phyloP scores from a whole-genome alignment of 2,888 invertebrate genomes.

The Synergus gifuensis region DNA sequence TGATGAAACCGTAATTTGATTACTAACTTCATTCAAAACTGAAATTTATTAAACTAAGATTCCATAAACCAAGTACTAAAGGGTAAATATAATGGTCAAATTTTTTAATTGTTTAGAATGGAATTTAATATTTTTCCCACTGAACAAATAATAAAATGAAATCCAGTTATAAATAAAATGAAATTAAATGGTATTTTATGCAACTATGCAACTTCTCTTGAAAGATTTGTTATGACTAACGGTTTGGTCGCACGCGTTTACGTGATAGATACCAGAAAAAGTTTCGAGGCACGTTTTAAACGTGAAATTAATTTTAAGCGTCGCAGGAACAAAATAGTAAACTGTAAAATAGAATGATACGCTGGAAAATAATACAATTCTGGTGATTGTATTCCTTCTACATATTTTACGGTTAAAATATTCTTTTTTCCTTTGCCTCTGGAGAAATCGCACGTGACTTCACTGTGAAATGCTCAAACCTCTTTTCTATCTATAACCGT shows the following conservation, averaged over 20 bases:
- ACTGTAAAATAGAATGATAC: constrained; percentile 27
- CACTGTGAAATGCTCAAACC: constrained; percentile 11
- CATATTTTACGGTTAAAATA: constrained; percentile 9
- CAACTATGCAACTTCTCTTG: background rate
- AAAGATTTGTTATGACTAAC: constrained; percentile 26
- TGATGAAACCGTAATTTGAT: background rate
- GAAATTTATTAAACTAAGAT: background rate
- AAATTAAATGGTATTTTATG: constrained; percentile 29
- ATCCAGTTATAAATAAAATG: background rate
- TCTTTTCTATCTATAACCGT: constrained; percentile 28
- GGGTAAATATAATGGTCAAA: background rate
- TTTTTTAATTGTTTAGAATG: too few species aligned
- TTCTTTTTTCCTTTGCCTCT: constrained; percentile 18
- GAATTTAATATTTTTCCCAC: background rate
- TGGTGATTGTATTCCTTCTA: background rate
- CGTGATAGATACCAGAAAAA: constrained; percentile 16
- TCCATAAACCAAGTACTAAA: background rate
- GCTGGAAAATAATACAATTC: background rate
- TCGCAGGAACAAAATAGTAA: constrained; percentile 2
- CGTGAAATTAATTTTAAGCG: constrained; percentile 37
- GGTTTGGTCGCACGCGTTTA: constrained; percentile 18
- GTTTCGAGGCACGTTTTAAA: constrained; percentile 27
- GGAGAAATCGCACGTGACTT: constrained; percentile 35
- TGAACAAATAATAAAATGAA: background rate
- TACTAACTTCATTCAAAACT: background rate